Conservation (phyloP, 2,113 vertebrate genomes). For the Chaetorhynchus papuensis region DNA sequence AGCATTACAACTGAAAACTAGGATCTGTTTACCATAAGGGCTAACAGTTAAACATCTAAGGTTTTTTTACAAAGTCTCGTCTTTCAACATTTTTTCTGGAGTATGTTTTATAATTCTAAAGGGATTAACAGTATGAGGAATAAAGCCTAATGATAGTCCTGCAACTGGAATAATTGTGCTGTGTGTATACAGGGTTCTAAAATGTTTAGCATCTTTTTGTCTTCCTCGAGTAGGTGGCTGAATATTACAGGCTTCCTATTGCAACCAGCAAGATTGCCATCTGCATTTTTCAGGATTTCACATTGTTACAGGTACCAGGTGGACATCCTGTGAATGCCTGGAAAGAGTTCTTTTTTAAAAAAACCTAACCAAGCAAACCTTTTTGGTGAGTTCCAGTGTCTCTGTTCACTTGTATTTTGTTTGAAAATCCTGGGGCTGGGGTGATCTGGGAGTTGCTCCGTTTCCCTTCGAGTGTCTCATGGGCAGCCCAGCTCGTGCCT, state of each 20-base stretch:
- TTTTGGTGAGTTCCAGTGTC: not conserved
- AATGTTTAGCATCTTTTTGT: not conserved
- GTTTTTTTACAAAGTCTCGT: not conserved
- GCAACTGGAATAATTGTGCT: not conserved
- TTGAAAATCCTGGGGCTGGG: not conserved
- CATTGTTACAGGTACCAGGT: not conserved
- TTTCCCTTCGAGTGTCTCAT: not conserved
- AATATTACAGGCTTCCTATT: not conserved
- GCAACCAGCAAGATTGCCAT: not conserved
- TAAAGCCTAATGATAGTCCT: not conserved
- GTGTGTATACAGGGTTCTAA: not conserved
- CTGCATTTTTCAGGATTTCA: not conserved
- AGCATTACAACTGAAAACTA: not conserved
- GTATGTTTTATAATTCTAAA: not conserved
- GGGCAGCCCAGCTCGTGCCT: not conserved
- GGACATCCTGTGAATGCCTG: not conserved
- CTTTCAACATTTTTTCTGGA: not conserved
- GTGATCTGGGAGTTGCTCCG: not conserved
- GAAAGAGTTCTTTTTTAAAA: not conserved
- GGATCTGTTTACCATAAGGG: not conserved
- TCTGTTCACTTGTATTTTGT: not conserved
- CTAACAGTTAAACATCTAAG: not conserved
- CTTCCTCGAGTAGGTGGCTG: not conserved
- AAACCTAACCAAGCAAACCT: too few species aligned
- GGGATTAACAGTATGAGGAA: not conserved